A percentile compares a stretch with the other conserved stretches of the same genome.
phyloP scores from a whole-genome alignment of 2,888 invertebrate species.

The Caenorhabditis drosophilae region DNA sequence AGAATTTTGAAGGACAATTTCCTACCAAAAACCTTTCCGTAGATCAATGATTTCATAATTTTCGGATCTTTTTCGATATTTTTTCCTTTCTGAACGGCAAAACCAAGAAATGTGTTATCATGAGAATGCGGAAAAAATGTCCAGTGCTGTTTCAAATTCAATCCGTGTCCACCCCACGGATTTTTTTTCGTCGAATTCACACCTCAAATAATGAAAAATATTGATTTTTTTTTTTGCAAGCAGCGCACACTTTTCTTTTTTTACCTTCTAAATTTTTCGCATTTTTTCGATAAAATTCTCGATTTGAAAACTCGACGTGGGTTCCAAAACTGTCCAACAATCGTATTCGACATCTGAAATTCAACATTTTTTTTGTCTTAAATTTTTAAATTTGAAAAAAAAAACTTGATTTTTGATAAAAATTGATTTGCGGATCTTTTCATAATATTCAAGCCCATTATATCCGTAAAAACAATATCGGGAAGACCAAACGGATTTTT shows the following conservation, averaged over 20 bases:
- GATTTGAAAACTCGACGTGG: constrained; percentile 70
- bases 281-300: constrained; percentile 54
- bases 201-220: too few relatives aligned
- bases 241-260: too few relatives aligned
- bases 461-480: constrained; percentile 72
- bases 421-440: background rate
- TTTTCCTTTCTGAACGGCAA: constrained; percentile 69
- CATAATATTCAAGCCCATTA: constrained; percentile 71
- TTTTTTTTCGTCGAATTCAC: constrained; percentile 65
- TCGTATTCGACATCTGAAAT: constrained; percentile 70
- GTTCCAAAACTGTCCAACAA: constrained; percentile 73
- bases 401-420: constrained; percentile 46
- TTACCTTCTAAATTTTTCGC: constrained; percentile 8
- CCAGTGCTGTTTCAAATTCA: constrained; percentile 69
- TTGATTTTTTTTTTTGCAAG: too few relatives aligned
- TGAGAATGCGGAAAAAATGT: constrained; percentile 70
- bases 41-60: constrained; percentile 67
- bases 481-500: too few relatives aligned
- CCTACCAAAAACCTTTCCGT: too few relatives aligned
- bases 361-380: background rate
- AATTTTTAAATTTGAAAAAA: background rate
- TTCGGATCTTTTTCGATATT: constrained; percentile 7
- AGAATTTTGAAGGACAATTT: too few relatives aligned
- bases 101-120: constrained; percentile 73
- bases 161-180: constrained; percentile 71